Percentiles rank a stretch among this genome's conserved stretches.
phyloP scores from a whole-genome alignment of 2,888 invertebrate genomes.

The Melanargia galathea region DNA sequence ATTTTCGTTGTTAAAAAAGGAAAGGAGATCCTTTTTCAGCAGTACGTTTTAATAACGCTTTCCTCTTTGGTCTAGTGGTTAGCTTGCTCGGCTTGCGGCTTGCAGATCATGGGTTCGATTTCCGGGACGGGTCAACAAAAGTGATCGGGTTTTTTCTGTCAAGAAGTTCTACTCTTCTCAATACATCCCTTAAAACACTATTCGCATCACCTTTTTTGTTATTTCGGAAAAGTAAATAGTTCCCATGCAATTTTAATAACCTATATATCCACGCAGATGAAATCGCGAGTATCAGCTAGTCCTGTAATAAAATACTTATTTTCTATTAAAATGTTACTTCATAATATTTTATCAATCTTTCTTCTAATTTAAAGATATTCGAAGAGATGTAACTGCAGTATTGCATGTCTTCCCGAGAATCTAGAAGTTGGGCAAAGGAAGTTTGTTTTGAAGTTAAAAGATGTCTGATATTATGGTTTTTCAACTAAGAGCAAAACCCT shows the following conservation, averaged over 20 bases:
- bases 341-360: background rate
- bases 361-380: background rate
- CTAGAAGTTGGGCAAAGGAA: conserved; percentile 16
- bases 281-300: too few relatives aligned
- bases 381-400: background rate
- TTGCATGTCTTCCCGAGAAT: background rate
- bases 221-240: too few relatives aligned
- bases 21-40: background rate
- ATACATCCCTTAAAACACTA: too few relatives aligned
- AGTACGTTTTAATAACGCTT: background rate
- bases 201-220: too few relatives aligned
- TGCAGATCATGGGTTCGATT: too few relatives aligned
- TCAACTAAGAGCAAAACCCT: background rate
- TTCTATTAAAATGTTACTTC: too few relatives aligned
- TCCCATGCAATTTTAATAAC: too few relatives aligned
- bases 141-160: too few relatives aligned
- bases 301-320: too few relatives aligned
- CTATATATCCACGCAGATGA: too few relatives aligned
- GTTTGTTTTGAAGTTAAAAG: conserved; percentile 17
- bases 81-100: background rate
- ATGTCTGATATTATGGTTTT: conserved; percentile 5
- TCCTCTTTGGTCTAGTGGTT: background rate
- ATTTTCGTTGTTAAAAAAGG: background rate
- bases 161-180: too few relatives aligned
- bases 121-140: too few relatives aligned